Percentiles rank a stretch among this genome's conserved stretches.
Evolutionary conservation across 92 coral and sea anemone genomes (phyloP).

Genomic region (Virgularia gustaviana): DNA sequence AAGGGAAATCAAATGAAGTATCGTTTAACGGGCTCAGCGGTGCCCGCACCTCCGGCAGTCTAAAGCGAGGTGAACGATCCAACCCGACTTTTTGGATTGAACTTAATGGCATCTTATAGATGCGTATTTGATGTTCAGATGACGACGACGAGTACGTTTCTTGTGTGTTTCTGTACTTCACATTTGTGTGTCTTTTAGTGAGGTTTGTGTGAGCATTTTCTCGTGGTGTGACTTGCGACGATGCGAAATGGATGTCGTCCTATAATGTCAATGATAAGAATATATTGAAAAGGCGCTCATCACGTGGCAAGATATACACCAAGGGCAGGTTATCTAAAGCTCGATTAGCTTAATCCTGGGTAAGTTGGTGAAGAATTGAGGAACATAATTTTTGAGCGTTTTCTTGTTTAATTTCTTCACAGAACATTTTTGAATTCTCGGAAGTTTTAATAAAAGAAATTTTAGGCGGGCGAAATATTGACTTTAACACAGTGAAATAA

Average conservation of each 20-base stretch:
- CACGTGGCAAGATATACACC: too few relatives aligned
- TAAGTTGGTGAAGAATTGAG: too few relatives aligned
- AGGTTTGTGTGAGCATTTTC: conserved; percentile 7
- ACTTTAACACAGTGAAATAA: too few relatives aligned
- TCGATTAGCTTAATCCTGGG: too few relatives aligned
- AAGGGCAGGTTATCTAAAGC: too few relatives aligned
- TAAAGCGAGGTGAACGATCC: conserved; percentile 20
- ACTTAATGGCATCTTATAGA: conserved; percentile 32
- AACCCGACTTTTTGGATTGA: conserved; percentile 19
- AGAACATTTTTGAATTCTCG: too few relatives aligned
- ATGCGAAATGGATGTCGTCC: conserved; percentile 90
- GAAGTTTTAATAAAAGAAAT: too few relatives aligned
- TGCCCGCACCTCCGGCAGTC: conserved; percentile 18
- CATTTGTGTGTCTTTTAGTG: conserved; percentile 13
- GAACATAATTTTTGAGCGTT: too few relatives aligned
- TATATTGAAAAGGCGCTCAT: too few relatives aligned
- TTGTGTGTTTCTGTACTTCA: conserved; percentile 31
- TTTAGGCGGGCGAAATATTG: too few relatives aligned
- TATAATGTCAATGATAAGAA: too few relatives aligned
- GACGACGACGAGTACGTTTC: conserved; percentile 13
- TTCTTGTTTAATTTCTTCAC: too few relatives aligned
- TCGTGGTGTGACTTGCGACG: conserved; percentile 45
- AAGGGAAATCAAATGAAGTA: conserved; percentile 18
- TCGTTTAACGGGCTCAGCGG: conserved; percentile 22
- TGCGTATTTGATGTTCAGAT: conserved; percentile 34